Base-by-base conservation (phyloP, 1,140 invertebrate species). In the Drosophila guanche region DNA sequence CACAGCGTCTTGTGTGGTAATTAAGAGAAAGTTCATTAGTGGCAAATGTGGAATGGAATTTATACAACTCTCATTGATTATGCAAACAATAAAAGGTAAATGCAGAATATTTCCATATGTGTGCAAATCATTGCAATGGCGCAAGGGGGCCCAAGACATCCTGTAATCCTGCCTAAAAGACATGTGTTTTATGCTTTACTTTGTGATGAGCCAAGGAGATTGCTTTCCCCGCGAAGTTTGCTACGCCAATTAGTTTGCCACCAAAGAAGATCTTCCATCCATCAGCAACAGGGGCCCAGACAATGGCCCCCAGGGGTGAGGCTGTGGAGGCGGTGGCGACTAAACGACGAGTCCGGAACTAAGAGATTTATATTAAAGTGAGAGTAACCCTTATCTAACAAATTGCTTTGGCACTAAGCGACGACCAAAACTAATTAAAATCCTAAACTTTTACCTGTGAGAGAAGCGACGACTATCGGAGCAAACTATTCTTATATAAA, bases 341-440 rank as follows among this genome's bases (percentile, higher is more conserved):
- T 47, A 23, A 63, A 45, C 5, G 58, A 25, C n/a, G n/a, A 20
- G 55, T 5, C 25, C 25, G 29, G 33, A 14, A 43, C n/a, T 14
- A 55, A 55, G 33, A 45, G 40, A 50, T 61, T 61, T 52, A 54
- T 56, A 73, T 72, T 73, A 62, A 71, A 55, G 45, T 16, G 40
- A 72, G 46, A 41, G 22, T 50, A 52, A 62, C 62, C 48, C 42
- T 29, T 47, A 52, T 57, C 70, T 57, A 74, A 74, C 70, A 74
- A 74, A 74, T 74, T 74, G 59, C 52, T 56, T 63, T 74, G 45
- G 41, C 70, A 57, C 70, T 73, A 63, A 73, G 60, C 66, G 63
- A 71, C 56, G 68, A 65, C 60, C 52, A 51, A 74, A 73, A 74
- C 70, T 74, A 74, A 74, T 74, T 74, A 74, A 74, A 74, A 74